phyloP scores from a whole-genome alignment of 2,113 vertebrate species.

The Otus sunia region DNA sequence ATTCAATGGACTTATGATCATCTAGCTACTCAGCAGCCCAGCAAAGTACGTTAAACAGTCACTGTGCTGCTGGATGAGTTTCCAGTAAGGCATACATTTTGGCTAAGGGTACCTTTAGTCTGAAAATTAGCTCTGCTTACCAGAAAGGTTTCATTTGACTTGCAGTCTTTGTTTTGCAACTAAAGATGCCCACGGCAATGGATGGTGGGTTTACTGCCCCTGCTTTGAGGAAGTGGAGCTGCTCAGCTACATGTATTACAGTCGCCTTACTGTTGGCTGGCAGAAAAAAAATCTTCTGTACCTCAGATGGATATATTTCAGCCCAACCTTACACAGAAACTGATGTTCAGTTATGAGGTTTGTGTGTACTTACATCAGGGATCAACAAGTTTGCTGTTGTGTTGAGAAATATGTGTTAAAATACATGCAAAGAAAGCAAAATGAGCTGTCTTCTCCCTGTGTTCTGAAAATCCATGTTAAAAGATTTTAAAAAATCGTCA shows the following conservation, averaged over 20 bases:
- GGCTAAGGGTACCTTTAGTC: neutral
- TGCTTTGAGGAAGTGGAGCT: neutral
- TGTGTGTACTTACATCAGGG: neutral
- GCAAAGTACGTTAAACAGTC: accelerated
- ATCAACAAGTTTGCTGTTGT: neutral
- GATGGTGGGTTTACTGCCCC: accelerated
- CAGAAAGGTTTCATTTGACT: neutral
- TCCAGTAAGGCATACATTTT: neutral
- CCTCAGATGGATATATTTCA: neutral
- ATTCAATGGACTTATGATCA: neutral
- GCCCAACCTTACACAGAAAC: neutral
- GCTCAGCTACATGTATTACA: accelerated
- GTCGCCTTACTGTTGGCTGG: neutral
- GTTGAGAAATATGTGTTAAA: neutral
- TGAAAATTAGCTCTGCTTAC: neutral
- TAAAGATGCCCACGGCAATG: neutral
- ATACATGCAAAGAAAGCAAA: neutral
- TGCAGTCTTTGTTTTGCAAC: neutral
- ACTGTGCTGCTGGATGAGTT: neutral
- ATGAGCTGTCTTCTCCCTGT: neutral
- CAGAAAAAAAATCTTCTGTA: neutral
- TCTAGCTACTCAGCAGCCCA: neutral
- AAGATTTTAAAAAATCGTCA: neutral
- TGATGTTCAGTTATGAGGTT: neutral
- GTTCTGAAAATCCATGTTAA: neutral